Evolutionary conservation across 2,113 vertebrate species (phyloP).

Genomic region (Urocynchramus pylzowi): DNA sequence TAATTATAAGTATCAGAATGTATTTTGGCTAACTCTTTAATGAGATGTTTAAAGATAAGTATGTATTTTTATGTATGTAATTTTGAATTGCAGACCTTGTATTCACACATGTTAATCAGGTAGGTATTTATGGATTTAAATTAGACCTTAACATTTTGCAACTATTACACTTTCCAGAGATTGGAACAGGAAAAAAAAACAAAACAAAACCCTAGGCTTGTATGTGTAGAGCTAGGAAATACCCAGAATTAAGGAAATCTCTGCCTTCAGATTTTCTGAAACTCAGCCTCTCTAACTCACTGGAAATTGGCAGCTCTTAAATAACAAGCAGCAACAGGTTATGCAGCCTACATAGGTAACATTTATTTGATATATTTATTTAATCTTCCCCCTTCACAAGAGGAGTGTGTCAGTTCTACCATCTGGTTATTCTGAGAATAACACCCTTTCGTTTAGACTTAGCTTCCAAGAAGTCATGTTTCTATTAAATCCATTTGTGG

Average conservation of each 20-base stretch:
- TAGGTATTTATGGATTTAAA: not conserved
- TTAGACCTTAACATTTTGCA: not conserved
- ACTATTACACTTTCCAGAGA: not conserved
- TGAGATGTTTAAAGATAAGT: not conserved
- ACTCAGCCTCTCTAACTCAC: not conserved
- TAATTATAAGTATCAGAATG: not conserved
- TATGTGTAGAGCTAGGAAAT: not conserved
- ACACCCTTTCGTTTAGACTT: not conserved
- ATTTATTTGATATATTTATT: conserved; percentile 12
- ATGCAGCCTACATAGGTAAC: conserved; percentile 1
- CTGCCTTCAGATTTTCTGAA: not conserved
- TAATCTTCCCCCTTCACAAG: conserved; percentile 7
- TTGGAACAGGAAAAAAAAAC: not conserved
- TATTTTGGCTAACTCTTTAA: not conserved
- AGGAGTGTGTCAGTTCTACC: conserved; percentile 4
- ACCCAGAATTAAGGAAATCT: not conserved
- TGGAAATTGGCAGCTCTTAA: not conserved
- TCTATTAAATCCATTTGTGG: not conserved
- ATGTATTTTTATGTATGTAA: not conserved
- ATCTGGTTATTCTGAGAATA: conserved; percentile 36
- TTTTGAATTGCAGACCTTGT: not conserved
- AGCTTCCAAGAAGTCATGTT: not conserved
- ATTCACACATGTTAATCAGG: not conserved
- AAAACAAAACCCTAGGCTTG: not conserved
- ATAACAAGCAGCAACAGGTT: not conserved